Percentiles rank a stretch among this genome's conserved stretches.
Evolutionary conservation across 2,113 vertebrate genomes (phyloP).

Genomic region (Tylochromis polylepis): DNA sequence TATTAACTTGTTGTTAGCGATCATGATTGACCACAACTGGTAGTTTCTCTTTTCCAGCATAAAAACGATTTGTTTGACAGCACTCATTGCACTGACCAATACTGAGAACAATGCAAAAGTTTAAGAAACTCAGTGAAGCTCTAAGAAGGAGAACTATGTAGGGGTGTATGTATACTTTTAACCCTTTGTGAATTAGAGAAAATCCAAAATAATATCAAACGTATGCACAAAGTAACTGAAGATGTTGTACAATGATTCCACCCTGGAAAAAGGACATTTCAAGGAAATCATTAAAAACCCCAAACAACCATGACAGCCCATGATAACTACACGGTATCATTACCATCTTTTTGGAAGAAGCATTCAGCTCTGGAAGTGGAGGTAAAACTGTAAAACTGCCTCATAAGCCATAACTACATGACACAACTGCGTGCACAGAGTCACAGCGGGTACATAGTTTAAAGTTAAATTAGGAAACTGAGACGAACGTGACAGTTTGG

Average conservation of each 20-base stretch:
- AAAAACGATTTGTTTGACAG: too few species aligned
- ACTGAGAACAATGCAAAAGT: too few species aligned
- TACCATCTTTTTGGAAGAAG: neutral
- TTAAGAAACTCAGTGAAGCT: neutral
- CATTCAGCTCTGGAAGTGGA: neutral
- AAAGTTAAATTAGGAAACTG: neutral
- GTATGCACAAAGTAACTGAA: fast-evolving
- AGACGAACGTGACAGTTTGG: neutral
- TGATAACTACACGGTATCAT: neutral
- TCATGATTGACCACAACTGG: too few species aligned
- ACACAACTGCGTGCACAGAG: neutral
- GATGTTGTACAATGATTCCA: neutral
- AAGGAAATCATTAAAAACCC: fast-evolving
- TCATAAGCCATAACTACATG: neutral
- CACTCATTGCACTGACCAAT: too few species aligned
- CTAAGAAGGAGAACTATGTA: neutral
- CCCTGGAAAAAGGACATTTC: neutral
- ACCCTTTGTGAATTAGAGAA: neutral
- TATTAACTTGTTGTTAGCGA: too few species aligned
- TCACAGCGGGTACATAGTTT: fast-evolving
- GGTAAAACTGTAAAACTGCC: neutral
- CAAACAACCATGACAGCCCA: neutral
- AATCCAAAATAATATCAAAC: neutral
- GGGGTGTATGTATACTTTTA: neutral
- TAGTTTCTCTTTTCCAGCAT: too few species aligned